Percentiles rank a stretch among this genome's conserved stretches.
These are phyloP conservation scores for Macrostomum lignano DNA, from an alignment of 1,140 invertebrate genomes.

Conservation along the genomic window DNA sequence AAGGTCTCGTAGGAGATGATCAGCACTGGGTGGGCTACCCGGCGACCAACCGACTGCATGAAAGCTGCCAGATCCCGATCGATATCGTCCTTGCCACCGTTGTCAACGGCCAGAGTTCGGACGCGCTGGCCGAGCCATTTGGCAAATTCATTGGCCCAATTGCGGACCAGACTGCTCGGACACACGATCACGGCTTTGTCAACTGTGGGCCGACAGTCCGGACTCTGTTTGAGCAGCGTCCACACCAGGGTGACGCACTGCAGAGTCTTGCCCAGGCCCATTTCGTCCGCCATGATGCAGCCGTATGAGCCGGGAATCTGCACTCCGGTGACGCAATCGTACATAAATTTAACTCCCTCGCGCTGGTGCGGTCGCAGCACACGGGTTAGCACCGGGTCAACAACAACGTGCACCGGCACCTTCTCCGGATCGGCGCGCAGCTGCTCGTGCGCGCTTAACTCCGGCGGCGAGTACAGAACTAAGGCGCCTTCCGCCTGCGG, in stretches of 20 bases:
- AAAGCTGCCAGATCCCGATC: constrained; percentile 44
- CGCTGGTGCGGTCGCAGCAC: constrained; percentile 84
- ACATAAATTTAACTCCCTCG: constrained; percentile 98
- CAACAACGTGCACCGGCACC: constrained; percentile 53
- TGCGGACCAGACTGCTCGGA: constrained; percentile 73
- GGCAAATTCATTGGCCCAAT: constrained; percentile 91
- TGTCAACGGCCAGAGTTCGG: constrained; percentile 58
- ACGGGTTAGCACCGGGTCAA: constrained; percentile 62
- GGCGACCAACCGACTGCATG: constrained; percentile 28
- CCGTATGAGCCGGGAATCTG: constrained; percentile 60
- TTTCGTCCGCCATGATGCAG: constrained; percentile 96
- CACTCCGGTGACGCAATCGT: constrained; percentile 78
- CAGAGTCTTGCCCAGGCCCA: constrained; percentile 73
- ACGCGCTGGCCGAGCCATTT: constrained; percentile 73
- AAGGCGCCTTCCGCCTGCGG: constrained; percentile 70
- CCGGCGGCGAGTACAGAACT: constrained; percentile 55
- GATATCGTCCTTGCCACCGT: constrained; percentile 56
- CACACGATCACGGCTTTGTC: constrained; percentile 75
- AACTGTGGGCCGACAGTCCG: constrained; percentile 43
- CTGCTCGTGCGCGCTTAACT: constrained; percentile 49
- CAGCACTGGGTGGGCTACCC: constrained; percentile 48
- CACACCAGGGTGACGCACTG: constrained; percentile 88
- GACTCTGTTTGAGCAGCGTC: constrained; percentile 46
- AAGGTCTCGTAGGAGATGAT: constrained; percentile 98
- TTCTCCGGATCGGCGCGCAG: constrained; percentile 35